Conservation (phyloP, 2,113 vertebrate genomes). For the Coregonus clupeaformis region DNA sequence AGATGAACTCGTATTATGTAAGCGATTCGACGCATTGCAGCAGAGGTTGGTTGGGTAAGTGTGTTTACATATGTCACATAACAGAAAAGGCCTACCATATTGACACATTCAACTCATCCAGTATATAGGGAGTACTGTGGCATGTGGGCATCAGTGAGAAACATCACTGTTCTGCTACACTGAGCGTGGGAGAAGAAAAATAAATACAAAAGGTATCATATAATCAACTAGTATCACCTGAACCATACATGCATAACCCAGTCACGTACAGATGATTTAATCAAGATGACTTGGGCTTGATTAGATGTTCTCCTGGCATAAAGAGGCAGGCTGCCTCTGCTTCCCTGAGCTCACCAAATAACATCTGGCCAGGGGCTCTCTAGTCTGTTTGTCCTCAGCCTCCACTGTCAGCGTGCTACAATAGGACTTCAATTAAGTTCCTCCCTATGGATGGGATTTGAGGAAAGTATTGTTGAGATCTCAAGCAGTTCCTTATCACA, state of each 20-base stretch:
- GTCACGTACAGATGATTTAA: background rate
- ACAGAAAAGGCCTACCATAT: too few relatives aligned
- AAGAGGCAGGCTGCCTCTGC: too few relatives aligned
- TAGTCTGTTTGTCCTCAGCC: background rate
- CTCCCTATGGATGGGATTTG: background rate
- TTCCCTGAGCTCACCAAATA: background rate
- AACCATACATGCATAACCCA: background rate
- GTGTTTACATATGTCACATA: too few relatives aligned
- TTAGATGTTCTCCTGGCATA: background rate
- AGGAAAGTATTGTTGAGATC: background rate
- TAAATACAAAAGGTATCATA: background rate
- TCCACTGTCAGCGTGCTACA: too few relatives aligned
- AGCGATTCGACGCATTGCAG: too few relatives aligned
- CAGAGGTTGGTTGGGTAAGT: too few relatives aligned
- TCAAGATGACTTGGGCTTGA: constrained; percentile 1
- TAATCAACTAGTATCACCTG: background rate
- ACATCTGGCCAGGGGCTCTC: background rate
- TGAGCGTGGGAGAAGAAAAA: background rate
- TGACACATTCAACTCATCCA: too few relatives aligned
- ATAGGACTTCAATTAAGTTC: background rate
- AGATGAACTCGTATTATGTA: too few relatives aligned
- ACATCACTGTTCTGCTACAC: background rate
- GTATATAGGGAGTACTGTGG: too few relatives aligned
- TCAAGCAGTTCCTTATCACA: background rate
- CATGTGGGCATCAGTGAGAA: too few relatives aligned